Base-by-base conservation (phyloP, 2,113 vertebrate genomes). In the Notothenia coriiceps region DNA sequence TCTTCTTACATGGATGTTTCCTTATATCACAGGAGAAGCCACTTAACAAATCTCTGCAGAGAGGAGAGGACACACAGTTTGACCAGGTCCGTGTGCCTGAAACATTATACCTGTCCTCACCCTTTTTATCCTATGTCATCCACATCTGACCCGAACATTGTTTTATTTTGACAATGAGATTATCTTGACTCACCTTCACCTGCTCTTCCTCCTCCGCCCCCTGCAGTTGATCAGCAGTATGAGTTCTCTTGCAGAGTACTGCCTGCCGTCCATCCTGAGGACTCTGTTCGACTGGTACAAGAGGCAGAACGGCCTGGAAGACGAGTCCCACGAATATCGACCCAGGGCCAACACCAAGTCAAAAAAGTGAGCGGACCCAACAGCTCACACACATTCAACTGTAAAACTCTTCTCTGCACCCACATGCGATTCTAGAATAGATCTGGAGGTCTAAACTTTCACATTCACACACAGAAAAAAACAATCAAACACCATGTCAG, bases 261-360 rank as follows among this genome's bases (percentile, higher is more conserved):
- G 98, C 88, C 94, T 99, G 18, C 98, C 98, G 13, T 99, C 98
- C 47, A 98, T 99, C 79, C 95, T 99, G 63, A 97, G 96, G 57
- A 99, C 98, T 10, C 93, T 99, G 71, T 99, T 99, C 76, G 98
- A 99, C 88, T 99, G 98, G 98, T 99, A 99, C 92, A 99, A 99
- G 93, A 95, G 98, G 64, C 98, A 99, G 90, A 99, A 99, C 11
- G 98, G 98, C 80, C 96, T 99, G 80, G 98, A 99, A 87, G 98
- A 99, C 61, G 98, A 99, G 89, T 99, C 98, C 13, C 98, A 99
- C 22, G 98, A 99, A 72, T 99, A 99, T 89, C 95, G 97, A 54
- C 98, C 98, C 70, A 96, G 98, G 83, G 97, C 97, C 84, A 99
- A 97, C 94, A 98, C 98, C 88, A 99, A 99, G 93, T 96, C 97